Evolutionary conservation across 2,113 vertebrate species (phyloP).

Genomic region (Chiloscyllium plagiosum): DNA sequence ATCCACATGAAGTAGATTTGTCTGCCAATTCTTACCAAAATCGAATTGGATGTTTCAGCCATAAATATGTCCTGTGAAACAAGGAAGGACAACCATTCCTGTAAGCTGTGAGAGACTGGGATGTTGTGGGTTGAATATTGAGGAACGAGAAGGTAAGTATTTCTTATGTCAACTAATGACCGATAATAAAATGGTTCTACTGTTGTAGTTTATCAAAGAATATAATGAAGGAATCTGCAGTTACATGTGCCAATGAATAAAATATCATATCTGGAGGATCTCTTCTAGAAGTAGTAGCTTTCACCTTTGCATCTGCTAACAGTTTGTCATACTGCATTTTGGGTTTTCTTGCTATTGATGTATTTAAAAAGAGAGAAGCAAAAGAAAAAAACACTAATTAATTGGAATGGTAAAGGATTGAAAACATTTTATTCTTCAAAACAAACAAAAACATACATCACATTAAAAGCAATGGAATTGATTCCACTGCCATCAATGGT

Average conservation of each 20-base stretch:
- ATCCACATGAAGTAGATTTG: neutral
- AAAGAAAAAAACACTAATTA: neutral
- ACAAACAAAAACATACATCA: neutral
- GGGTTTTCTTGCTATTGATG: neutral
- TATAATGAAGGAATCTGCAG: neutral
- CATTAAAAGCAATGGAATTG: neutral
- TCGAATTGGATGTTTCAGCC: neutral
- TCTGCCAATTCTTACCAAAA: neutral
- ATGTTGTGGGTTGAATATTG: neutral
- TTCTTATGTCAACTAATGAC: neutral
- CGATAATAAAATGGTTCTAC: neutral
- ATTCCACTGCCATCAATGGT: neutral
- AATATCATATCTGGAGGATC: neutral
- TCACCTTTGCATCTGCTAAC: neutral
- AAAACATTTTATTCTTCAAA: neutral
- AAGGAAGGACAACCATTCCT: too few relatives aligned
- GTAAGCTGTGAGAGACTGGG: neutral
- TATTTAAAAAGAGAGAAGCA: neutral
- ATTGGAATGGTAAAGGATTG: neutral
- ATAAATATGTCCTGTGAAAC: neutral
- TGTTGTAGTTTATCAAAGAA: neutral
- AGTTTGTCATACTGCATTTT: neutral
- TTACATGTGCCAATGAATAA: neutral
- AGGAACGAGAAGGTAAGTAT: neutral
- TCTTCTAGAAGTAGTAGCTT: neutral